phyloP scores from a whole-genome alignment of 2,888 invertebrate genomes.

The Chymomyza caudatula region DNA sequence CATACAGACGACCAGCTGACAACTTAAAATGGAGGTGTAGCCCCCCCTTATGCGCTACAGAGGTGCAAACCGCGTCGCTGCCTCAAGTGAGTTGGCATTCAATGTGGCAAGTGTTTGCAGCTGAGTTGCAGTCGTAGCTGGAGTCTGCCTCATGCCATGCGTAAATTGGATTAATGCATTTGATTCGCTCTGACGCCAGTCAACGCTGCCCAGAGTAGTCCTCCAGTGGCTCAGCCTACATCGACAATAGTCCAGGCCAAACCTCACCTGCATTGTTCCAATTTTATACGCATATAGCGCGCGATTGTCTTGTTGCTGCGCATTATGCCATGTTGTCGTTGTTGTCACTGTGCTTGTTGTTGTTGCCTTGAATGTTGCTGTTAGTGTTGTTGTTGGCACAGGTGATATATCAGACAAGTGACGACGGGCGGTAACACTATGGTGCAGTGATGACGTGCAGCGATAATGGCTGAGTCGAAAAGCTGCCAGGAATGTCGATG shows the following conservation, averaged over 20 bases:
- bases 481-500: slow-evolving; percentile 60
- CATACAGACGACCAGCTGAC: slow-evolving; percentile 15
- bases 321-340: slow-evolving; percentile 54
- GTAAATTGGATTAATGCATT: slow-evolving; percentile 75
- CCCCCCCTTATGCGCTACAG: slow-evolving; percentile 40
- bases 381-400: slow-evolving; percentile 44
- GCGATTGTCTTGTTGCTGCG: slow-evolving; percentile 41
- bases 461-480: slow-evolving; percentile 54
- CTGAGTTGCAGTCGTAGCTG: not conserved
- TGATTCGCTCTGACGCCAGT: slow-evolving; percentile 50
- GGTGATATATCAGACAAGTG: slow-evolving; percentile 72
- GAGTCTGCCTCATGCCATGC: slow-evolving; percentile 20
- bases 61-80: slow-evolving; percentile 57
- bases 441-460: slow-evolving; percentile 56
- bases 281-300: slow-evolving; percentile 57
- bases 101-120: slow-evolving; percentile 59
- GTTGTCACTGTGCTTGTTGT: slow-evolving; percentile 47
- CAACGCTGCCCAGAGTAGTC: not conserved
- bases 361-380: slow-evolving; percentile 2
- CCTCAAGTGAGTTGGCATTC: slow-evolving; percentile 41
- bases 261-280: slow-evolving; percentile 60
- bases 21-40: slow-evolving; percentile 14
- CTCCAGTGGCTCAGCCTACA: slow-evolving; percentile 55
- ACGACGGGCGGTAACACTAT: slow-evolving; percentile 59
- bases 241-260: slow-evolving; percentile 36